Evolutionary conservation across 37 sponge, comb jelly and placozoan genomes (phyloP), one percentile per base, ranked within the genome.

Genomic region (Halisarca cf. caerulea): DNA sequence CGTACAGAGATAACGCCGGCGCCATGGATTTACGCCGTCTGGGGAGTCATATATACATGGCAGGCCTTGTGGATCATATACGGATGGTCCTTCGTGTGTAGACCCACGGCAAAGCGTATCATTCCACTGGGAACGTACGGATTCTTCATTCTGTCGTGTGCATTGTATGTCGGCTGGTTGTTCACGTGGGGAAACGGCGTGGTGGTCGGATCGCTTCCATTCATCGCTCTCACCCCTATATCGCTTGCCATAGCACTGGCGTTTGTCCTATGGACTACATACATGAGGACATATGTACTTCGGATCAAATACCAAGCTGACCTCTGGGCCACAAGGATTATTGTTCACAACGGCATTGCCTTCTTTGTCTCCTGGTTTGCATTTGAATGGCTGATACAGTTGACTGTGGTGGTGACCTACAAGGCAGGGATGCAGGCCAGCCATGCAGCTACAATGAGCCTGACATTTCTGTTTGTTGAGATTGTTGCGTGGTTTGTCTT

Each of bases 401-500:
- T 41, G 45, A 40, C 77, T 39, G 24, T 74, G 7, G 77, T 43
- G 2, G 77, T 6, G 14, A n/a, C 32, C 25, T 74, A 74, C 44
- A 25, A 24, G 2, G 44, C 38, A 2, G 15, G 20, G 0, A 39
- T 74, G 44, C 36, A 32, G 23, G 25, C 24, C 45, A 71, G 30
- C n/a, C 70, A 83, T 27, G 69, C 84, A 14, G 71, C 62, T 3
- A 83, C 84, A 27, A 68, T 83, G 7, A 32, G 51, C 1, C 84
- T 83, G 28, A 54, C 34, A 9, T 27, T 83, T 27, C 69, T 83
- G 51, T 47, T 83, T 25, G 47, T 83, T 25, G 73, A 83, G 59
- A 25, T 83, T 2, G 3, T 83, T 37, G 58, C 39, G 2, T 83
- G 84, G 84, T 83, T 83, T 41, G 32, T 71, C 36, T 21, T 83